Evolutionary conservation across 2,888 invertebrate species (phyloP).

Genomic region (Crepidodera aurea): DNA sequence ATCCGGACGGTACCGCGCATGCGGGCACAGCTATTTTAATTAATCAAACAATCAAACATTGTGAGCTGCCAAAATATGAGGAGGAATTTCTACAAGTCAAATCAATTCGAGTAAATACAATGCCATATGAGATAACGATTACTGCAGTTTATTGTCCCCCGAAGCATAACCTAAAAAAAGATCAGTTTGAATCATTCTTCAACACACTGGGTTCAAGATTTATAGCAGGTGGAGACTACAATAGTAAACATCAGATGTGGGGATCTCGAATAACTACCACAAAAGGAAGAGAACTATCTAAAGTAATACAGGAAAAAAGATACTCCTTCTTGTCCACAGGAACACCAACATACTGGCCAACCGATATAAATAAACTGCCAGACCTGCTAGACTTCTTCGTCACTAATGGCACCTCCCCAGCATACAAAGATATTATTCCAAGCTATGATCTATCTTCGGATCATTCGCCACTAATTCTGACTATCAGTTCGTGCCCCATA

Average conservation of each 20-base stretch:
- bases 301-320: not conserved
- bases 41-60: not conserved
- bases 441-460: no score
- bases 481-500: no score
- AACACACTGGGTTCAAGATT: not conserved
- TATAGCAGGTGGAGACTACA: no score
- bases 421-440: no score
- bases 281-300: conserved; percentile 16
- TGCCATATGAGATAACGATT: no score
- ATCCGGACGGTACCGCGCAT: not conserved
- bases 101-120: no score
- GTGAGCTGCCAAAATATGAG: no score
- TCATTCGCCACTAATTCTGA: no score
- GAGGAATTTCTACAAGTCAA: no score
- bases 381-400: no score
- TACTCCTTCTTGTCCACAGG: not conserved
- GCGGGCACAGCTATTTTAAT: not conserved
- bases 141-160: conserved; percentile 15
- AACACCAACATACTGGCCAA: not conserved
- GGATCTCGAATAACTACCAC: conserved; percentile 35
- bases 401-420: no score
- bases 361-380: no score
- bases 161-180: conserved; percentile 28
- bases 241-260: conserved; percentile 28
- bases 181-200: not conserved